phyloP scores from a whole-genome alignment of 92 coral and sea anemone species.

The Palythoa heliodiscus region DNA sequence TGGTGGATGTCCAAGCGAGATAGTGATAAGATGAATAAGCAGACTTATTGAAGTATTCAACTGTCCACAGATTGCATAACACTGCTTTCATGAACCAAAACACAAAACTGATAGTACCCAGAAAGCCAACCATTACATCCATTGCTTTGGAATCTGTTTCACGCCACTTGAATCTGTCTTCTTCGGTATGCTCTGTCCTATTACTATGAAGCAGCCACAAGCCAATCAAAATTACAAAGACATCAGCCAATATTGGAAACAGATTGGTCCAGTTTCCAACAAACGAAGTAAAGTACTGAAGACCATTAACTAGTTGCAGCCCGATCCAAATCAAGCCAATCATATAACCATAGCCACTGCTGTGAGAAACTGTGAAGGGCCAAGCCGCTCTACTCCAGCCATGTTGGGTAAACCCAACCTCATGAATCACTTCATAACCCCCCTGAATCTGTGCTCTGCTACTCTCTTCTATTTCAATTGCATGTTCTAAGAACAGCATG shows the following conservation, averaged over 20 bases:
- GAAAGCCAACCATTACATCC: conserved; percentile 86
- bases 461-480: conserved; percentile 74
- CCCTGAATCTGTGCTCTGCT: conserved; percentile 41
- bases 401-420: background rate
- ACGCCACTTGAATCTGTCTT: conserved; percentile 67
- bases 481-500: conserved; percentile 84
- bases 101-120: conserved; percentile 74
- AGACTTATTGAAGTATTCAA: conserved; percentile 5
- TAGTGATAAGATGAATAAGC: conserved; percentile 35
- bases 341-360: conserved; percentile 74
- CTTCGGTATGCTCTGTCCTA: background rate
- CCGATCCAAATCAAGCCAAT: conserved; percentile 68
- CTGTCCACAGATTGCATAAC: conserved; percentile 68
- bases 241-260: conserved; percentile 72
- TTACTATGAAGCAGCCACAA: conserved; percentile 57
- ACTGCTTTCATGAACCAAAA: conserved; percentile 77
- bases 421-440: conserved; percentile 17
- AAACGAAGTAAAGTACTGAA: conserved; percentile 62
- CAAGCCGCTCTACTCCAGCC: background rate
- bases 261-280: conserved; percentile 81
- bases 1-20: conserved; percentile 69
- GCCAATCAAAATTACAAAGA: conserved; percentile 68
- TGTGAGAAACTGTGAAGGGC: conserved; percentile 66
- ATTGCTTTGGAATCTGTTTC: conserved; percentile 85
- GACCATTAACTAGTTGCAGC: conserved; percentile 68